These are phyloP conservation scores for Polylopha cassiicola DNA, from an alignment of 2,888 invertebrate genomes.

Conservation along the genomic window DNA sequence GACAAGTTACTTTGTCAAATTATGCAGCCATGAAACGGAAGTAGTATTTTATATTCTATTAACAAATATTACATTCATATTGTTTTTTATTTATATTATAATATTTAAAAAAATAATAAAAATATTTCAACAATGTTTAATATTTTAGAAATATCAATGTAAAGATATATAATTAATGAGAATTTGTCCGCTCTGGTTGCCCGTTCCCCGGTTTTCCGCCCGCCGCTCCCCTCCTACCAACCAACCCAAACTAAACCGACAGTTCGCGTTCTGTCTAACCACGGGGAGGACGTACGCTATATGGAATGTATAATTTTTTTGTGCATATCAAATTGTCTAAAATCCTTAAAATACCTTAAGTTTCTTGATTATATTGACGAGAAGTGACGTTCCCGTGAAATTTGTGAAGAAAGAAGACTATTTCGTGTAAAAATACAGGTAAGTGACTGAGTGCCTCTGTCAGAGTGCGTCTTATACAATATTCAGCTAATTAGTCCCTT, in stretches of 20 bases:
- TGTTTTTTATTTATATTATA: neutral
- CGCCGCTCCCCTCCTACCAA: slow-evolving; percentile 41
- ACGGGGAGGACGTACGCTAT: slow-evolving; percentile 68
- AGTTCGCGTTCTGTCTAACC: slow-evolving; percentile 79
- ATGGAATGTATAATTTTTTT: slow-evolving; percentile 73
- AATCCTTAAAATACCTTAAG: slow-evolving; percentile 73
- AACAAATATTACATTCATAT: neutral
- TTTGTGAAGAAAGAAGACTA: slow-evolving; percentile 55
- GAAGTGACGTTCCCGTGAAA: slow-evolving; percentile 67
- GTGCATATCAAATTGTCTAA: slow-evolving; percentile 70
- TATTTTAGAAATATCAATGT: neutral
- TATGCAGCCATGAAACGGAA: slow-evolving; percentile 14
- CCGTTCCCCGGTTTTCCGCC: slow-evolving; percentile 70
- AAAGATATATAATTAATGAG: slow-evolving; percentile 34
- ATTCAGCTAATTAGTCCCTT: slow-evolving; percentile 52
- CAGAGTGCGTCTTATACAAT: slow-evolving; percentile 72
- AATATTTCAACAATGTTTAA: slow-evolving; percentile 2
- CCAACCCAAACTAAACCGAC: slow-evolving; percentile 63
- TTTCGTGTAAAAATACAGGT: slow-evolving; percentile 70
- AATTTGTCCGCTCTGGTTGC: slow-evolving; percentile 49
- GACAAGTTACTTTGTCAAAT: slow-evolving; percentile 16
- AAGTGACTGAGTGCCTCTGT: slow-evolving; percentile 69
- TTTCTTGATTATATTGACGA: slow-evolving; percentile 49
- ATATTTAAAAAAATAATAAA: neutral
- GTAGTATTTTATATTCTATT: slow-evolving; percentile 3